Evolutionary conservation across 2,888 invertebrate species (phyloP).

Genomic region (Drosophila anomelani): DNA sequence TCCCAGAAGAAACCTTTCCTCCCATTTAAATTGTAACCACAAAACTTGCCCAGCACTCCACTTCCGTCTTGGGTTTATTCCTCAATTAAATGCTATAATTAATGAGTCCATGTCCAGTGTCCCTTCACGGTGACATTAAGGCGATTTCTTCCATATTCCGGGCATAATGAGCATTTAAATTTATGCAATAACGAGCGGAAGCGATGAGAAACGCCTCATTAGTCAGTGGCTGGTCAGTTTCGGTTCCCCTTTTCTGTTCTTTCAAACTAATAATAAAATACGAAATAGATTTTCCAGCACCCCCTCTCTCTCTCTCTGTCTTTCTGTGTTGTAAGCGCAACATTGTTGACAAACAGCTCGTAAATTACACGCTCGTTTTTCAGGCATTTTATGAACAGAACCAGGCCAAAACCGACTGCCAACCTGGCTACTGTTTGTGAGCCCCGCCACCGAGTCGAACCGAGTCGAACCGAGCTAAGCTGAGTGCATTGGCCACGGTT

Average conservation of each 20-base stretch:
- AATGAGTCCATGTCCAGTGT: slow-evolving; percentile 10
- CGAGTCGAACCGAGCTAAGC: slow-evolving; percentile 8
- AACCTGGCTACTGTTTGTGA: slow-evolving; percentile 41
- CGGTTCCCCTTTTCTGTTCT: slow-evolving; percentile 34
- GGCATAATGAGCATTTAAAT: slow-evolving; percentile 34
- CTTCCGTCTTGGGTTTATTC: slow-evolving; percentile 16
- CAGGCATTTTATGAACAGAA: slow-evolving; percentile 55
- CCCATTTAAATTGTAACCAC: not conserved
- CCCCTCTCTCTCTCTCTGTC: not conserved
- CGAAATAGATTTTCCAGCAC: slow-evolving; percentile 64
- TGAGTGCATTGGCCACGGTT: slow-evolving; percentile 44
- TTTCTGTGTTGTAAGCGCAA: slow-evolving; percentile 19
- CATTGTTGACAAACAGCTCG: slow-evolving; percentile 77
- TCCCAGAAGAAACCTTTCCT: not conserved
- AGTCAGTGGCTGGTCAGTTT: slow-evolving; percentile 39
- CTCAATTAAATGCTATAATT: slow-evolving; percentile 23
- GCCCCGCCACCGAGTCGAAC: slow-evolving; percentile 12
- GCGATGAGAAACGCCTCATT: slow-evolving; percentile 71
- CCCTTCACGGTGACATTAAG: slow-evolving; percentile 26
- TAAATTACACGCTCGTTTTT: slow-evolving; percentile 75
- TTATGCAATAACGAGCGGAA: slow-evolving; percentile 56
- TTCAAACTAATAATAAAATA: slow-evolving; percentile 49
- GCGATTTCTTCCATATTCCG: slow-evolving; percentile 10
- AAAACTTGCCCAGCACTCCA: not conserved
- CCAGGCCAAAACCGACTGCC: slow-evolving; percentile 30